Evolutionary conservation across 35 echinoderm and acorn worm species (phyloP).

Genomic region (Anneissia japonica): DNA sequence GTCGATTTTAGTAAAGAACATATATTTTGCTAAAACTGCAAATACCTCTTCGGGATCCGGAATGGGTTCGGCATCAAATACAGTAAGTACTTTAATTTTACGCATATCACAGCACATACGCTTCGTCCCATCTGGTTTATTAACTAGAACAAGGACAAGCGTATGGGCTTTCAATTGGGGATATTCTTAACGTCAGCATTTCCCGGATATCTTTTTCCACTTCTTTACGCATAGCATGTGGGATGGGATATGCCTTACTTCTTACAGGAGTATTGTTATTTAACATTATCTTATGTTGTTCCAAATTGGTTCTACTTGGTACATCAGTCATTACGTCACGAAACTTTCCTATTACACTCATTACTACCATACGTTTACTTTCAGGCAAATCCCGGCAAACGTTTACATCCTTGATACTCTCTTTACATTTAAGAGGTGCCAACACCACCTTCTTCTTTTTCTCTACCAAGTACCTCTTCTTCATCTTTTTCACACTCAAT

Average conservation of each 20-base stretch:
- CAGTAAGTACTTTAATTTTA: not conserved
- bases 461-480: not conserved
- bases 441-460: not conserved
- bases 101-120: constrained; percentile 4
- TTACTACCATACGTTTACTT: not conserved
- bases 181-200: too few species aligned
- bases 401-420: not conserved
- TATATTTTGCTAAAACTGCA: not conserved
- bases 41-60: constrained; percentile 13
- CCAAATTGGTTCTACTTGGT: not conserved
- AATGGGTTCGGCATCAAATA: constrained; percentile 14
- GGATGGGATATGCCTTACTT: constrained; percentile 46
- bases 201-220: constrained; percentile 22
- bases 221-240: constrained; percentile 8
- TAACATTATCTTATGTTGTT: constrained; percentile 19
- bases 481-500: not conserved
- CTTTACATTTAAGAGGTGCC: not conserved
- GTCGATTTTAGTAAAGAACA: constrained; percentile 15
- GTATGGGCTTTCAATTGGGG: too few species aligned
- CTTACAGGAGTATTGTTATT: constrained; percentile 17
- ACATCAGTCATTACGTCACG: not conserved
- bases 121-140: constrained; percentile 6
- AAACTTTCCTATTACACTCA: not conserved
- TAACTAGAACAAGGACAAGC: not conserved
- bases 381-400: not conserved